Evolutionary conservation across 2,797 vertebrate species (phyloP).

Genomic region (Diglossa cyanea): DNA sequence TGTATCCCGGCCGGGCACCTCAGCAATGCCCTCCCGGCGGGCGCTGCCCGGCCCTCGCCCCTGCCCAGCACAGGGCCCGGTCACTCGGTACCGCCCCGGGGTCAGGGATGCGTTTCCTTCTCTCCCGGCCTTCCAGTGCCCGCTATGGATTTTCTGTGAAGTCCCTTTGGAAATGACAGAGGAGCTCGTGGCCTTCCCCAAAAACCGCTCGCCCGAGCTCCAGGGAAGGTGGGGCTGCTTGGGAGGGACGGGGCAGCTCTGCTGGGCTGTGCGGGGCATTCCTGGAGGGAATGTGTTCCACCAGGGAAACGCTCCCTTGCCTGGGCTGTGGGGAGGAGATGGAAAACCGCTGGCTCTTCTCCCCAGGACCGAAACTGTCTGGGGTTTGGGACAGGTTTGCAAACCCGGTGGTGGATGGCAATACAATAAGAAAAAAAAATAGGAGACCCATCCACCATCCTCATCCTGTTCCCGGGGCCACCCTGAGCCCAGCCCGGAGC

Average conservation of each 20-base stretch:
- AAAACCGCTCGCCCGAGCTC: fast-evolving
- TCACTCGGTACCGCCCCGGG: fast-evolving
- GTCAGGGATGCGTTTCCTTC: neutral
- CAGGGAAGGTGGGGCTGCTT: fast-evolving
- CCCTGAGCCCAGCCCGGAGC: fast-evolving
- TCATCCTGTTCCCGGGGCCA: fast-evolving
- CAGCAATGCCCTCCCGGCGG: fast-evolving
- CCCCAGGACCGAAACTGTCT: fast-evolving
- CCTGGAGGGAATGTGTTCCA: neutral
- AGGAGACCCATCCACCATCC: neutral
- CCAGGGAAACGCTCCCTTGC: neutral
- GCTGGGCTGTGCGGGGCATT: neutral
- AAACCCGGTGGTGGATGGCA: neutral
- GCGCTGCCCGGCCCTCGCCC: neutral
- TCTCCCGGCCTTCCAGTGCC: neutral
- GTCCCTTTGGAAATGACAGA: neutral
- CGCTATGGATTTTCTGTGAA: neutral
- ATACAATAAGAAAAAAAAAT: fast-evolving
- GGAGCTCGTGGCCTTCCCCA: neutral
- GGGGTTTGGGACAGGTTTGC: neutral
- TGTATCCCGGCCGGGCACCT: neutral
- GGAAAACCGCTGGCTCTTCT: fast-evolving
- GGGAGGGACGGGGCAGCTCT: fast-evolving
- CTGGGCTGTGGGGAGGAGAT: fast-evolving
- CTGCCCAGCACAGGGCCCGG: fast-evolving